Base-by-base conservation (phyloP, 2,797 vertebrate genomes). In the Betta splendens region DNA sequence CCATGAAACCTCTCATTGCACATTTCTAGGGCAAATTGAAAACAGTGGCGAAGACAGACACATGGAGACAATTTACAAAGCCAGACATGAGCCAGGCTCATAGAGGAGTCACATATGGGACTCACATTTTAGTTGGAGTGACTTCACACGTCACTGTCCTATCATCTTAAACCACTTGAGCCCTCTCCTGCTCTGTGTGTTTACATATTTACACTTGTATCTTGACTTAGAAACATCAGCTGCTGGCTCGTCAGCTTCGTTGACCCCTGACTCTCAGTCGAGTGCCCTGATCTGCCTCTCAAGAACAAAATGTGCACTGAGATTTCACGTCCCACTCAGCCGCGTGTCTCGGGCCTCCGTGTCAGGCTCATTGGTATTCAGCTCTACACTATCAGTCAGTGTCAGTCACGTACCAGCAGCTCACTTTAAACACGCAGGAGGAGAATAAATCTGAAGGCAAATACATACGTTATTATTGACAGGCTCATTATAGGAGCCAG, bases 61-160 rank as follows among this genome's bases (percentile, higher is more conserved):
- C 15, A 20, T 69, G 67, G 47, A 61, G 48, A 59, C 28, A 8
- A 61, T 78, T 79, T 70, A 11, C 26, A 63, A 17, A 32, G 11
- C 18, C 42, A 28, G 54, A 35, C 60, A 65, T 10, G 25, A 10
- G 9, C 9, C 28, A 29, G 48, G 2, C 46, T 40, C 29, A 49
- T 4, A 2, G 17, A n/a, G n/a, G n/a, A n/a, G n/a, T 38, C 8
- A 32, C 0, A n/a, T 40, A 22, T 21, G 9, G n/a, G 2, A 29
- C 5, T 36, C 31, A 17, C 4, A 32, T 10, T 32, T 1, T 4
- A 52, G 13, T 36, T 15, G 15, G 35, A 44, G 20, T n/a, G 12
- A 18, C 23, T 36, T 12, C 12, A 36, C n/a, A n/a, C n/a, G n/a
- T n/a, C 13, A n/a, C 17, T 49, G 28, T 7, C 32, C 9, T 2